A percentile compares a stretch with the other conserved stretches of the same genome.
Evolutionary conservation across 37 sponge, comb jelly and placozoan species (phyloP).

Genomic region (Petrosia ficiformis): DNA sequence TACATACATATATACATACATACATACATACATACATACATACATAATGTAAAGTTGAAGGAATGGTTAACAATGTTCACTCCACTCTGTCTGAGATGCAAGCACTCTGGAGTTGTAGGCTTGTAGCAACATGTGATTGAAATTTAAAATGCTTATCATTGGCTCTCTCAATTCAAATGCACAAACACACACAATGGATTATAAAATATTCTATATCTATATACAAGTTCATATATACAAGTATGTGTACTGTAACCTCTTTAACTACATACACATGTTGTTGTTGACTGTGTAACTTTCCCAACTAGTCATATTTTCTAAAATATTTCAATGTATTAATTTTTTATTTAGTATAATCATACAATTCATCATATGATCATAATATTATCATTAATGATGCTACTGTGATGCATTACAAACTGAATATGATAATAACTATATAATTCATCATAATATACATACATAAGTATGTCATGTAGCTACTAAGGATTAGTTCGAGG

Average conservation of each 20-base stretch:
- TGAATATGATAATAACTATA: too few relatives aligned
- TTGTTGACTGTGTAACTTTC: slow-evolving; percentile 61
- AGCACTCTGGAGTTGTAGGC: slow-evolving; percentile 69
- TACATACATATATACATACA: too few relatives aligned
- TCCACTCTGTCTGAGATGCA: slow-evolving; percentile 61
- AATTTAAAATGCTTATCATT: not conserved
- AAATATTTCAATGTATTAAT: slow-evolving; percentile 74
- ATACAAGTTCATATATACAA: not conserved
- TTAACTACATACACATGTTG: too few relatives aligned
- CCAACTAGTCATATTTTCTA: slow-evolving; percentile 69
- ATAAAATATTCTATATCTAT: too few relatives aligned
- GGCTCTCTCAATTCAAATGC: not conserved
- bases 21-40: slow-evolving; percentile 47
- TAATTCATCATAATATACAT: too few relatives aligned
- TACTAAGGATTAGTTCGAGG: too few relatives aligned
- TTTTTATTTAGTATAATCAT: slow-evolving; percentile 53
- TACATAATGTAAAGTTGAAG: slow-evolving; percentile 77
- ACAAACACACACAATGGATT: too few relatives aligned
- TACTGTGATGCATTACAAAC: too few relatives aligned
- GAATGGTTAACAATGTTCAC: slow-evolving; percentile 66
- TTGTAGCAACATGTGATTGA: slow-evolving; percentile 20
- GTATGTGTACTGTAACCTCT: too few relatives aligned
- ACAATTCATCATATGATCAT: too few relatives aligned
- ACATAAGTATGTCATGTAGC: too few relatives aligned
- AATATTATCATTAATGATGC: too few relatives aligned